Conservation (phyloP, 2,888 invertebrate species). For the Drosophila mettleri region DNA sequence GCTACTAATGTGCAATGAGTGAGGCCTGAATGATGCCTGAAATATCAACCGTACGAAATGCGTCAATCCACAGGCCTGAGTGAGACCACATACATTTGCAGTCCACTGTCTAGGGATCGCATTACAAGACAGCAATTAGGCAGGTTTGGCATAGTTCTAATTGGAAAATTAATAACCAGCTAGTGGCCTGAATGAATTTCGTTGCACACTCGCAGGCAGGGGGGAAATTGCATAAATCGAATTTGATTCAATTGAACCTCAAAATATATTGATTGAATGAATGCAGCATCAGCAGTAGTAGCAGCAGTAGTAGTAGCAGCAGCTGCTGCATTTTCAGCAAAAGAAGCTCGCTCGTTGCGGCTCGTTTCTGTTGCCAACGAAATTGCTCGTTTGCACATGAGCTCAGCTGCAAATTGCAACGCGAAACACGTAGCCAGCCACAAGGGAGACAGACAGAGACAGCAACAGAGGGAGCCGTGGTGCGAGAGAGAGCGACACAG, state of each 20-base stretch:
- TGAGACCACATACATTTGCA: constrained; percentile 12
- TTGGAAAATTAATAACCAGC: constrained; percentile 69
- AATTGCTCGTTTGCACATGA: constrained; percentile 77
- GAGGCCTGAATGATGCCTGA: neutral
- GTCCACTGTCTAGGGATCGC: neutral
- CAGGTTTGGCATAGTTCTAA: constrained; percentile 31
- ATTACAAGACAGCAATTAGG: constrained; percentile 59
- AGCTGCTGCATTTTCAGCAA: constrained; percentile 39
- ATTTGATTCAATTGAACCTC: constrained; percentile 82
- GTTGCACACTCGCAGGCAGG: neutral
- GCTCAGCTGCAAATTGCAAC: constrained; percentile 82
- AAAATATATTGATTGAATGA: constrained; percentile 81
- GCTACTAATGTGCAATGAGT: constrained; percentile 3
- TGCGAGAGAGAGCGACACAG: neutral
- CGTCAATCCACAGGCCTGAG: constrained; percentile 26
- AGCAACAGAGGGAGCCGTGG: neutral
- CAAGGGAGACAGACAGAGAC: constrained; percentile 11
- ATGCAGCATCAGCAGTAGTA: constrained; percentile 41
- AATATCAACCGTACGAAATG: constrained; percentile 2
- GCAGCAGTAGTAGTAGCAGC: constrained; percentile 37
- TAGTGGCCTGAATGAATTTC: neutral
- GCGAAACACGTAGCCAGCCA: constrained; percentile 73
- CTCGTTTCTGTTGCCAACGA: constrained; percentile 44
- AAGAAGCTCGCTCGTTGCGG: constrained; percentile 39
- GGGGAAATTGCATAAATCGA: constrained; percentile 60